These are phyloP conservation scores for Pseudomyrmex pallidus DNA, from an alignment of 1,140 invertebrate species.

Conservation along the genomic window DNA sequence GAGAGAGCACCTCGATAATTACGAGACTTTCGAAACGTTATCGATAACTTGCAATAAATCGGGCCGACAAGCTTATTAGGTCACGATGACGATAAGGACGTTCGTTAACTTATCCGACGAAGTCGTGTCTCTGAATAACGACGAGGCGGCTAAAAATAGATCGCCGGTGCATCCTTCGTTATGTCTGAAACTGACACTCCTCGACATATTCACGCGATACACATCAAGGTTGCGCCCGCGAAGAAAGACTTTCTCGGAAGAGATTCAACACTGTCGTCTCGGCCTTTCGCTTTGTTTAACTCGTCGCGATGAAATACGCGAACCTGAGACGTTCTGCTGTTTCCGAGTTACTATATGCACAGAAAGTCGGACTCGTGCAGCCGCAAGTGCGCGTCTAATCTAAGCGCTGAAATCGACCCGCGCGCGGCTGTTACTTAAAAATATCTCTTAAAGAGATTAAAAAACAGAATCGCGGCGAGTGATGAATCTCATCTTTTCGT, in stretches of 20 bases:
- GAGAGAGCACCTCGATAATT: neutral
- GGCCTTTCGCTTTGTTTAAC: constrained; percentile 12
- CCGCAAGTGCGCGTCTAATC: neutral
- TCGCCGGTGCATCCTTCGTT: constrained; percentile 25
- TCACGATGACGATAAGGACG: constrained; percentile 15
- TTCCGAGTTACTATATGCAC: too few relatives aligned
- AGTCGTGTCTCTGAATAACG: constrained; percentile 15
- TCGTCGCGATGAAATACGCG: neutral
- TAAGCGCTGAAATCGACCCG: too few relatives aligned
- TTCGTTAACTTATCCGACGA: constrained; percentile 16
- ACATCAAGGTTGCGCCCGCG: constrained; percentile 23
- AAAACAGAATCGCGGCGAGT: too few relatives aligned
- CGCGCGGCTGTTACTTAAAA: too few relatives aligned
- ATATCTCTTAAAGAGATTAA: too few relatives aligned
- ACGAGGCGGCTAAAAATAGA: constrained; percentile 12
- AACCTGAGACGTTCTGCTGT: too few relatives aligned
- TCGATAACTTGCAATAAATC: constrained; percentile 42
- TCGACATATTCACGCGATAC: constrained; percentile 25
- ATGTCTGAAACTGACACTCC: constrained; percentile 28
- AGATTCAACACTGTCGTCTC: neutral
- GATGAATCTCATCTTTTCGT: too few relatives aligned
- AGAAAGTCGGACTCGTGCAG: too few relatives aligned
- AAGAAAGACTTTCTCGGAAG: constrained; percentile 42
- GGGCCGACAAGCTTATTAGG: constrained; percentile 26
- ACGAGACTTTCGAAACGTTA: neutral